Conservation (phyloP, 1,140 invertebrate species). For the Chelonus insularis region DNA sequence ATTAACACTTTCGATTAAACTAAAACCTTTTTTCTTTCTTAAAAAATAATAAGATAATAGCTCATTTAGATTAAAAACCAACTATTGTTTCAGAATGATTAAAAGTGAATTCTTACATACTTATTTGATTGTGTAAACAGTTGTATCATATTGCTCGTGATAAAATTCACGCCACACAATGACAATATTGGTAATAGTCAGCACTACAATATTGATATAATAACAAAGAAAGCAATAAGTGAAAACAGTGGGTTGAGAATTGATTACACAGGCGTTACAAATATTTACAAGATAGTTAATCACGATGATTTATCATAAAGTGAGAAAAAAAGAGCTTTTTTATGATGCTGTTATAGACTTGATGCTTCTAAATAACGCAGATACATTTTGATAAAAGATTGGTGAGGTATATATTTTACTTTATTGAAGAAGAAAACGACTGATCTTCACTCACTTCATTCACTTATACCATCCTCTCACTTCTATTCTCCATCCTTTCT, state of each 20-base stretch:
- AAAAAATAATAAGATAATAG: no score
- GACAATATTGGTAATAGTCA: constrained; percentile 6
- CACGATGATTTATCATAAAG: background rate
- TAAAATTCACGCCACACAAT: background rate
- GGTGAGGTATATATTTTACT: no score
- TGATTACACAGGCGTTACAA: background rate
- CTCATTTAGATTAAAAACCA: no score
- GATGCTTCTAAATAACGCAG: background rate
- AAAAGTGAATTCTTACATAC: background rate
- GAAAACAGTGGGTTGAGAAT: background rate
- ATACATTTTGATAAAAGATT: background rate
- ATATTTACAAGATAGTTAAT: background rate
- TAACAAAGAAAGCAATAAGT: background rate
- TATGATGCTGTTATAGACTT: background rate
- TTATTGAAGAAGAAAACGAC: background rate
- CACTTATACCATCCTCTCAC: constrained; percentile 24
- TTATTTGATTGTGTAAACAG: background rate
- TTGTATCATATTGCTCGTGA: background rate
- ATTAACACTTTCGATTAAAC: no score
- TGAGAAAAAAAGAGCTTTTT: background rate
- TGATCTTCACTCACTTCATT: constrained; percentile 17
- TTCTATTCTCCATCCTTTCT: constrained; percentile 45
- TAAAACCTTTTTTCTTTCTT: no score
- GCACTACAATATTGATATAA: constrained; percentile 3
- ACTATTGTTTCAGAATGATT: background rate